Percentiles rank a stretch among this genome's conserved stretches.
Evolutionary conservation across 2,113 vertebrate species (phyloP).

Genomic region (Scortum barcoo): DNA sequence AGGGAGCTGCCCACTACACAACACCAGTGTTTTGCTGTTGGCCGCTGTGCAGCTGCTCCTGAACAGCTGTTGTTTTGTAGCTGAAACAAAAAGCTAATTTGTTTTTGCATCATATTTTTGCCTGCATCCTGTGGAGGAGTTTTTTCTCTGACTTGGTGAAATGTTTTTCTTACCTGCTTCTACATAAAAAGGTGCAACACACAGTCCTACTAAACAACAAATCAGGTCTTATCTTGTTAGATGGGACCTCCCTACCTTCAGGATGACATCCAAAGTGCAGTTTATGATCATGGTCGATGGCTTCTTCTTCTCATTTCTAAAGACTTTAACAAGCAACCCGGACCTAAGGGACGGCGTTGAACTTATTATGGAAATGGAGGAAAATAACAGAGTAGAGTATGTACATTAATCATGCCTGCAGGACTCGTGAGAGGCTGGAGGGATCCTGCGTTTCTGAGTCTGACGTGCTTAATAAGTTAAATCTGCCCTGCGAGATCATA

Average conservation of each 20-base stretch:
- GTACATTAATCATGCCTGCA: no score
- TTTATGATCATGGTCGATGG: no score
- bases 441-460: no score
- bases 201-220: neutral
- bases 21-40: neutral
- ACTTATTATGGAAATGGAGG: no score
- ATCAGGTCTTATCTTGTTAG: neutral
- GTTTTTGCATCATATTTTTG: neutral
- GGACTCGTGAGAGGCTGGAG: no score
- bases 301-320: no score
- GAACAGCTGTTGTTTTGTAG: conserved; percentile 4
- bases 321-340: no score
- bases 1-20: conserved; percentile 24
- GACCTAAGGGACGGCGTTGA: no score
- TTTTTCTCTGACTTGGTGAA: no score
- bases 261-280: neutral
- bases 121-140: neutral
- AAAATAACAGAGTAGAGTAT: no score
- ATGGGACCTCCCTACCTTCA: neutral
- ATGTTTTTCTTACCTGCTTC: neutral
- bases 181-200: neutral
- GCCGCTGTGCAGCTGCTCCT: conserved; percentile 22
- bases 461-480: no score
- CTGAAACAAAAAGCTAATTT: neutral
- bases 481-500: neutral